These are phyloP conservation scores for Myotis findleyi DNA, from an alignment of 2,797 vertebrate species.

Conservation along the genomic window DNA sequence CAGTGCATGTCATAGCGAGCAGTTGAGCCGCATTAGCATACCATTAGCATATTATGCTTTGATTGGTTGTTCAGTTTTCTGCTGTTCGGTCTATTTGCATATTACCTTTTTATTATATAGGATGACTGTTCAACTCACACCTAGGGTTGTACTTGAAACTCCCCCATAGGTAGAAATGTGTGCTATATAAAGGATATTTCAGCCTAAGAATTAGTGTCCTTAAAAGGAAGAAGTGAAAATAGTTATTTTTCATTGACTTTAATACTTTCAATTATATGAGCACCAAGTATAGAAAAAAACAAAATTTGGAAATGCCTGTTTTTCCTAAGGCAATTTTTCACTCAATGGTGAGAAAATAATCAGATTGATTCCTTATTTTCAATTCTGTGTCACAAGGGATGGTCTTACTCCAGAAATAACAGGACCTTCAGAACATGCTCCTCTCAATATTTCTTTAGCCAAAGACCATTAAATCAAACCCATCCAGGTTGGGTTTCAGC, in stretches of 20 bases:
- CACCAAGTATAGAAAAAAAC: conserved; percentile 57
- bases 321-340: conserved; percentile 74
- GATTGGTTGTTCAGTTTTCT: no score
- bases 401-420: conserved; percentile 77
- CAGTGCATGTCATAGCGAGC: no score
- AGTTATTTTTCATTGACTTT: conserved; percentile 43
- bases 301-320: conserved; percentile 69
- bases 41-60: no score
- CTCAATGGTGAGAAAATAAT: conserved; percentile 81
- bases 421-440: conserved; percentile 70
- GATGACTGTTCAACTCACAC: neutral
- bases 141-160: neutral
- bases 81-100: no score
- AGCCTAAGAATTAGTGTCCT: conserved; percentile 16
- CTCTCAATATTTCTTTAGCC: conserved; percentile 81
- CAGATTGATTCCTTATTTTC: conserved; percentile 81
- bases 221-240: conserved; percentile 53
- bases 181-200: neutral
- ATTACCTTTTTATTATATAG: no score
- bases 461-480: conserved; percentile 82
- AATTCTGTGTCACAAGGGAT: conserved; percentile 75
- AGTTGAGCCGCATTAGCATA: no score
- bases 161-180: neutral
- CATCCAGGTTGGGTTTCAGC: conserved; percentile 84
- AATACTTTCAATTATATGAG: conserved; percentile 22